phyloP scores from a whole-genome alignment of 2,113 vertebrate genomes.

The Synodontis membranacea region DNA sequence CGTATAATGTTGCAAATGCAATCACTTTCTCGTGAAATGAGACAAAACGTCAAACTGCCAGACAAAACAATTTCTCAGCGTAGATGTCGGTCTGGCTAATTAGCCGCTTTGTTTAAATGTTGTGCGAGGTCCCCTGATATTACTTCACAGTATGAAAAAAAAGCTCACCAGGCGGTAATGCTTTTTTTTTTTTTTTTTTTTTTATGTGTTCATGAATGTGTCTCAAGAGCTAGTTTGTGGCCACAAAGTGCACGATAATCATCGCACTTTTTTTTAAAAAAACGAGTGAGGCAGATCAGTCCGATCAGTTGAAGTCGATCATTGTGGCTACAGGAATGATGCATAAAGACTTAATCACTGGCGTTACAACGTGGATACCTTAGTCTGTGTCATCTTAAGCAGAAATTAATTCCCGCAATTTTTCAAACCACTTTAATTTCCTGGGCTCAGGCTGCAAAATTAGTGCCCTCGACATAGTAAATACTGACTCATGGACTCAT shows the following conservation, averaged over 20 bases:
- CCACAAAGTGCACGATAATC: slow-evolving; percentile 11
- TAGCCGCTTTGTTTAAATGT: not conserved
- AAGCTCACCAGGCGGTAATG: not conserved
- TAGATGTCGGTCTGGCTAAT: not conserved
- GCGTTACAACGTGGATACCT: not conserved
- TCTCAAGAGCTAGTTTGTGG: not conserved
- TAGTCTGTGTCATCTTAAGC: not conserved
- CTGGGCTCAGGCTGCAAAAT: not conserved
- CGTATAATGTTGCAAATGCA: not conserved
- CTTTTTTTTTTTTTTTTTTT: not conserved
- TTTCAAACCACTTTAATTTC: too few relatives aligned
- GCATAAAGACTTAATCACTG: not conserved
- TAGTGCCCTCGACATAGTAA: not conserved
- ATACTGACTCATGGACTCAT: not conserved
- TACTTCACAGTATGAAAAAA: not conserved
- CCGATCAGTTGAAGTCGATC: not conserved
- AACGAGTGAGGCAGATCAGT: not conserved
- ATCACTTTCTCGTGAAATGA: too few relatives aligned
- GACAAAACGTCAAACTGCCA: not conserved
- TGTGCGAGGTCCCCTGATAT: not conserved
- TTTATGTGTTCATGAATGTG: not conserved
- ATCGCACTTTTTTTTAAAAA: not conserved
- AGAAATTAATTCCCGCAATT: not conserved
- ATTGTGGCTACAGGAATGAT: not conserved
- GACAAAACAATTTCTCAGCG: not conserved